phyloP scores from a whole-genome alignment of 2,888 invertebrate species.

The Dynastes maya region DNA sequence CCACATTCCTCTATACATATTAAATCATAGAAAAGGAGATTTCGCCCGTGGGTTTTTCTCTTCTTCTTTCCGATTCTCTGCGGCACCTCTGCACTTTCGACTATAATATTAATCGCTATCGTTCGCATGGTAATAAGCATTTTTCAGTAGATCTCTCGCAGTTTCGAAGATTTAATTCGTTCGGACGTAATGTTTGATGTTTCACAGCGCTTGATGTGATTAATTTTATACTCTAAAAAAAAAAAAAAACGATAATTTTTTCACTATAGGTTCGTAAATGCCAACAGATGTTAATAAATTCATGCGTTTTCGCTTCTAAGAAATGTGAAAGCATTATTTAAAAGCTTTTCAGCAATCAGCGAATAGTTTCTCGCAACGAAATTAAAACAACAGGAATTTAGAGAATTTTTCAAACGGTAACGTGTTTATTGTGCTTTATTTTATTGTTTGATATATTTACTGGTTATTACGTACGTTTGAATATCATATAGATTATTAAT shows the following conservation, averaged over 20 bases:
- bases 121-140: slow-evolving; percentile 16
- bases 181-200: slow-evolving; percentile 8
- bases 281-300: slow-evolving; percentile 34
- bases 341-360: too few species aligned
- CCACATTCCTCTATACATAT: slow-evolving; percentile 37
- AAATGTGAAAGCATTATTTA: too few species aligned
- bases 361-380: too few species aligned
- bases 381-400: too few species aligned
- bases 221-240: slow-evolving; percentile 11
- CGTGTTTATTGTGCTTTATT: too few species aligned
- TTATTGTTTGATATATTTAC: too few species aligned
- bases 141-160: slow-evolving; percentile 13
- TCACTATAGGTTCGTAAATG: not conserved
- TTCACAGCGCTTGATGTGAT: slow-evolving; percentile 4
- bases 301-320: not conserved
- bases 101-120: slow-evolving; percentile 33
- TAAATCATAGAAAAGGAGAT: slow-evolving; percentile 10
- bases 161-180: slow-evolving; percentile 19
- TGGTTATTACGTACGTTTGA: too few species aligned
- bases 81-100: slow-evolving; percentile 12
- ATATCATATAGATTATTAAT: too few species aligned
- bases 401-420: too few species aligned
- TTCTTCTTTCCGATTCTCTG: not conserved
- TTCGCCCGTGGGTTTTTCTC: not conserved
- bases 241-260: slow-evolving; percentile 11